Base-by-base conservation (phyloP, 2,797 vertebrate species). In the Enteromius anoplus region DNA sequence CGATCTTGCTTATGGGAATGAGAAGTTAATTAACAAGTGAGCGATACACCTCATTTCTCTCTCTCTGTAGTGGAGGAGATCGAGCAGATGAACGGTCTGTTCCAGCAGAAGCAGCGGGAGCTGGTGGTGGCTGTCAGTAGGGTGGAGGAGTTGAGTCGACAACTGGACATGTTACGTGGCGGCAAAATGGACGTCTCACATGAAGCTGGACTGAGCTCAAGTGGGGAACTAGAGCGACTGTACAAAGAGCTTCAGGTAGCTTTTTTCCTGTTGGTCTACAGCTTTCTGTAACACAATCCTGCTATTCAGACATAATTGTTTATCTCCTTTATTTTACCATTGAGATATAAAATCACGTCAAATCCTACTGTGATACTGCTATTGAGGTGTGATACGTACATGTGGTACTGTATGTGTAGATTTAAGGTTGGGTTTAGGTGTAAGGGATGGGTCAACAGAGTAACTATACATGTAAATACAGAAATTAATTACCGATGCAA, bases 81-180 rank as follows among this genome's bases (percentile, higher is more conserved):
- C 21, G 96, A 97, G 87, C 97, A 98, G 94, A 97, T 98, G 96
- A 97, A 94, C 80, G 93, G 95, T 37, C 88, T 99, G 91, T 98
- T 99, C 94, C 97, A 97, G 94, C 96, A 96, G 89, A 99, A 99
- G 91, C 97, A 99, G 94, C 93, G 95, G 81, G 98, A 99, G 93
- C 94, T 99, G 77, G 93, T 97, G 86, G 91, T 94, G 84, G 98
- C 98, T 0, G 95, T 95, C 88, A 93, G 96, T 0, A 94, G 96
- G 86, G 97, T 98, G 47, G 97, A 99, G 86, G 96, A 98, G 84
- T 94, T 99, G 73, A 96, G 94, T 51, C 92, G 95, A 78, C 97
- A 99, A 90, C 93, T 99, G 88, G 97, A 98, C 91, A 94, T 93
- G 81, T 92, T 99, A 87, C 96, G 95, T 91, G 97, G 94, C 0